These are phyloP conservation scores for Lepidurus packardi DNA, from an alignment of 1,140 invertebrate species.

Conservation along the genomic window DNA sequence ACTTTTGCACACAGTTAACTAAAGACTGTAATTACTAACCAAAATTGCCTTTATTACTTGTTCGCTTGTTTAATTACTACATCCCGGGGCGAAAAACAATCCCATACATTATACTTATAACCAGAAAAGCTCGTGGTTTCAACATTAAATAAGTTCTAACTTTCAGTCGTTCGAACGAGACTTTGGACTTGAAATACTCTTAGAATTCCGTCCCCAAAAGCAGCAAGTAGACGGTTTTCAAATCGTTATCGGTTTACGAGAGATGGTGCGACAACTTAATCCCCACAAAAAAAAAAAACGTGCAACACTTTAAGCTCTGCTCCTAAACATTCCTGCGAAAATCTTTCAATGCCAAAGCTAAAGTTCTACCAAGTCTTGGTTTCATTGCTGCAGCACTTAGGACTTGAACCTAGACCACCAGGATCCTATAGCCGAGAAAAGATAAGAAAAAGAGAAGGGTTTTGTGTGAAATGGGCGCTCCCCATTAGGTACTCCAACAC, in stretches of 20 bases:
- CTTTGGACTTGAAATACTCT: not conserved
- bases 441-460: not conserved
- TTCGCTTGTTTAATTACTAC: too few relatives aligned
- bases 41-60: too few relatives aligned
- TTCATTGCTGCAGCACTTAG: slow-evolving; percentile 21
- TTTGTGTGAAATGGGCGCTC: slow-evolving; percentile 11
- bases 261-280: slow-evolving; percentile 9
- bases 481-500: slow-evolving; percentile 17
- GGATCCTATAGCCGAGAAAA: not conserved
- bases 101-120: too few relatives aligned
- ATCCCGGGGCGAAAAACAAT: too few relatives aligned
- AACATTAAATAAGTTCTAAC: too few relatives aligned
- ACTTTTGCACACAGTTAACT: too few relatives aligned
- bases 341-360: slow-evolving; percentile 1
- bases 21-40: too few relatives aligned
- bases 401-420: not conserved
- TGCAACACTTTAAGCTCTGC: not conserved
- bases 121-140: too few relatives aligned
- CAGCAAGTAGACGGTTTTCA: not conserved
- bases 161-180: not conserved
- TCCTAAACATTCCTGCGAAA: not conserved
- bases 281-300: not conserved
- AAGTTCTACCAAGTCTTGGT: not conserved
- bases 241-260: not conserved
- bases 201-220: not conserved